A percentile compares a stretch with the other conserved stretches of the same genome.
phyloP scores from a whole-genome alignment of 2,888 invertebrate genomes.

The Crepidodera aurea region DNA sequence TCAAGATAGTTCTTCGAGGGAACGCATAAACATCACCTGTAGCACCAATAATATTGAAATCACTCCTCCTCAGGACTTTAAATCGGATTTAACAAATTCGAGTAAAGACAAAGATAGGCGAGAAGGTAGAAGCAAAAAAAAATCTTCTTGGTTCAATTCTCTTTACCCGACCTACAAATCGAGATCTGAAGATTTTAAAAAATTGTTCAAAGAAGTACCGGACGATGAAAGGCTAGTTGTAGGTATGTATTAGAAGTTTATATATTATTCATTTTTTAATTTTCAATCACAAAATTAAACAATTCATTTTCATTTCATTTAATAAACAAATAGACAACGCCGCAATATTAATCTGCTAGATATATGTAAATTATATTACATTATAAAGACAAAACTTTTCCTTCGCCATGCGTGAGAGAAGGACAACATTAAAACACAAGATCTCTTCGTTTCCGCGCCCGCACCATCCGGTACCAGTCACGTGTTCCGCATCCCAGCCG shows the following conservation, averaged over 20 bases:
- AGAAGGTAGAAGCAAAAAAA: constrained; percentile 70
- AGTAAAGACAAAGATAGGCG: constrained; percentile 55
- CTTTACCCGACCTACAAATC: constrained; percentile 94
- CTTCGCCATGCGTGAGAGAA: too few relatives aligned
- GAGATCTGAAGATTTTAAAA: constrained; percentile 89
- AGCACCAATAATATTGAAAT: constrained; percentile 46
- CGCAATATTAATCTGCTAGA: too few relatives aligned
- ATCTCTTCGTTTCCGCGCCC: too few relatives aligned
- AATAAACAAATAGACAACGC: too few relatives aligned
- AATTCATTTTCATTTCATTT: too few relatives aligned
- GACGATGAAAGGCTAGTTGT: constrained; percentile 91
- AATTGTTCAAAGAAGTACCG: constrained; percentile 90
- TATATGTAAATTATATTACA: too few relatives aligned
- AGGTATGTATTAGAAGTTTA: constrained; percentile 69
- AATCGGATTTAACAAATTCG: constrained; percentile 47
- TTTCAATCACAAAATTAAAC: too few relatives aligned
- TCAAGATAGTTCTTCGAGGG: constrained; percentile 49
- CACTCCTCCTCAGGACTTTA: constrained; percentile 46
- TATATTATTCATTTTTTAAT: too few relatives aligned
- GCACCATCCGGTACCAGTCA: too few relatives aligned
- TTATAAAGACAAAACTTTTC: too few relatives aligned
- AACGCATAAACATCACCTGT: constrained; percentile 43
- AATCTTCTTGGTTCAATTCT: constrained; percentile 86
- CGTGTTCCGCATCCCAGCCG: too few relatives aligned
- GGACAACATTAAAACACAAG: too few relatives aligned